Conservation (phyloP, 2,113 vertebrate genomes). For the Balaeniceps rex region DNA sequence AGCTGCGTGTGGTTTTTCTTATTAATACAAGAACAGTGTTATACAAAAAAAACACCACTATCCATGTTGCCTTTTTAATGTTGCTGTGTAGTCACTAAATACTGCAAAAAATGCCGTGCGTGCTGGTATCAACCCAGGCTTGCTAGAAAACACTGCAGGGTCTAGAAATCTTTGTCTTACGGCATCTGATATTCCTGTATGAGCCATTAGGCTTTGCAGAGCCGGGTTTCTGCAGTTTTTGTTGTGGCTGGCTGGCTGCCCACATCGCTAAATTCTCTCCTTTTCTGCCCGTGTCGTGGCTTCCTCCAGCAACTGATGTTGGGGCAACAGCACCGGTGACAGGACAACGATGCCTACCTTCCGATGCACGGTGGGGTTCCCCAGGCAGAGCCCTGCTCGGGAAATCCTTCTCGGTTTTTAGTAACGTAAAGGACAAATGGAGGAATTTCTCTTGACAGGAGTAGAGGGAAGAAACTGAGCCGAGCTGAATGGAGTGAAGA, state of each 20-base stretch:
- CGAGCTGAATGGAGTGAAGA: neutral
- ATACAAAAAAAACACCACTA: accelerated
- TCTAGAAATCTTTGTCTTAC: neutral
- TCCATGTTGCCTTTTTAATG: neutral
- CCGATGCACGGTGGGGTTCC: neutral
- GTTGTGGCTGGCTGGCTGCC: neutral
- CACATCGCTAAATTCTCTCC: neutral
- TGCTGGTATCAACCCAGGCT: neutral
- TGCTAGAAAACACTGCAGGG: neutral
- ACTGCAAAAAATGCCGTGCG: neutral
- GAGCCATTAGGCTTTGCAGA: neutral
- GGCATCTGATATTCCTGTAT: neutral
- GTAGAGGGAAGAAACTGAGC: neutral
- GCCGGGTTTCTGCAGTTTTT: neutral
- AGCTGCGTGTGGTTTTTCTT: neutral
- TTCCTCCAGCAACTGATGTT: neutral
- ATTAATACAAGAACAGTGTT: neutral
- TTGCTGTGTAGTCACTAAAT: neutral
- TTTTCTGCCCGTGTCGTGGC: neutral
- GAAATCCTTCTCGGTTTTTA: neutral
- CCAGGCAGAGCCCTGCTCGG: neutral
- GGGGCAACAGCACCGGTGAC: neutral
- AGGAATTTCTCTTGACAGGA: conserved; percentile 4
- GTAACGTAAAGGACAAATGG: neutral
- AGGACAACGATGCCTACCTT: neutral